These are phyloP conservation scores for Amia ocellicauda DNA, from an alignment of 2,113 vertebrate genomes.

Conservation along the genomic window DNA sequence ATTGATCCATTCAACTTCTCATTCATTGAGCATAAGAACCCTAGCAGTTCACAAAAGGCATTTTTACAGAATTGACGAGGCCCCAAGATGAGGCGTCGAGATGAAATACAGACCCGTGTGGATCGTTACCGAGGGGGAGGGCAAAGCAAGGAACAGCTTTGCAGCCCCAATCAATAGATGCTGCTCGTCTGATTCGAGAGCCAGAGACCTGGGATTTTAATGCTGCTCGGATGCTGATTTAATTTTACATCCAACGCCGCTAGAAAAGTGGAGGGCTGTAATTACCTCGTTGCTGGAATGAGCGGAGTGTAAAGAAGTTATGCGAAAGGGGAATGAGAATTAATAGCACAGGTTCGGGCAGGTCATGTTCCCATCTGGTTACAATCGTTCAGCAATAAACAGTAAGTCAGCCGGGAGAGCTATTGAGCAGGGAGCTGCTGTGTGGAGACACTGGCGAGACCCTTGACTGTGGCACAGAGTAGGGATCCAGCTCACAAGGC, in stretches of 20 bases:
- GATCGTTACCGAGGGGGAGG: no score
- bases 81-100: no score
- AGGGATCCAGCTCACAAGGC: no score
- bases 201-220: constrained; percentile 10
- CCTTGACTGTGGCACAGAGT: no score
- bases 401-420: not conserved
- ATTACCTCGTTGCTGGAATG: constrained; percentile 13
- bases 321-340: constrained; percentile 8
- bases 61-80: no score
- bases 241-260: constrained; percentile 1
- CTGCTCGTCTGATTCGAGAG: not conserved
- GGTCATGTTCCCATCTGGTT: not conserved
- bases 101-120: no score
- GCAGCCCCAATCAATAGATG: not conserved
- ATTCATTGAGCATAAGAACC: no score
- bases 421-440: no score
- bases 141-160: not conserved
- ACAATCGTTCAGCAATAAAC: constrained; percentile 10
- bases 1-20: no score
- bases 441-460: no score
- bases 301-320: constrained; percentile 4
- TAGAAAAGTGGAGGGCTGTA: constrained; percentile 6
- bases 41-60: no score
- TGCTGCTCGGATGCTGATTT: constrained; percentile 9
- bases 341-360: constrained; percentile 7